phyloP scores from a whole-genome alignment of 1,140 invertebrate species.

The Drosophila lini region DNA sequence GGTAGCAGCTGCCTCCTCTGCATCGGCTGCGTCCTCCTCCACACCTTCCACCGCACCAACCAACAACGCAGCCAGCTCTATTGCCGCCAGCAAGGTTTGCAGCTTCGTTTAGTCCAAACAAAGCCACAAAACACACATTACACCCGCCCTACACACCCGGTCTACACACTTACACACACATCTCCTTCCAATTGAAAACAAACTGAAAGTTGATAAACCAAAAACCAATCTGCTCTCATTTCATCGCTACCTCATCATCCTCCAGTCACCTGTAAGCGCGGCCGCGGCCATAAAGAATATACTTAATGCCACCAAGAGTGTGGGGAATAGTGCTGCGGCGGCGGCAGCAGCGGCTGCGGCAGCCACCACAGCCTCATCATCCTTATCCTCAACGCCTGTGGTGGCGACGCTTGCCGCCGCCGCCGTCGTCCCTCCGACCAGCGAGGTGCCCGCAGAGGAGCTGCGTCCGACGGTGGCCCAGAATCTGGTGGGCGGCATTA shows the following conservation, averaged over 20 bases:
- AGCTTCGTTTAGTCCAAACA: constrained; percentile 25
- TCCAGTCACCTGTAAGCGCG: constrained; percentile 79
- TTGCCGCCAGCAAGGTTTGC: constrained; percentile 79
- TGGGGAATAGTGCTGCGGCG: constrained; percentile 64
- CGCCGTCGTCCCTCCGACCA: constrained; percentile 14
- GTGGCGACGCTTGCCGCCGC: constrained; percentile 12
- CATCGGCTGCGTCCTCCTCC: constrained; percentile 27
- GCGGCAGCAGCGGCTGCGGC: constrained; percentile 38
- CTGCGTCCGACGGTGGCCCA: constrained; percentile 68
- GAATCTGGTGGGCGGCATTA: constrained; percentile 77
- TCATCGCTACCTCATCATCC: constrained; percentile 54
- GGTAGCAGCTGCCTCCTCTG: constrained; percentile 44
- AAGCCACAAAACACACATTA: constrained; percentile 7
- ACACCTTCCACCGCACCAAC: constrained; percentile 47
- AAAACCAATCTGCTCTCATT: constrained; percentile 55
- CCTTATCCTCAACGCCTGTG: constrained; percentile 23
- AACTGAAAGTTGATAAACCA: constrained; percentile 34
- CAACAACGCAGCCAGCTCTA: constrained; percentile 46
- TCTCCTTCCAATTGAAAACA: constrained; percentile 33
- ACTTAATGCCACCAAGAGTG: constrained; percentile 81
- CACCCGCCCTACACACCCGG: constrained; percentile 13
- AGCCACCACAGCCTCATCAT: constrained; percentile 29
- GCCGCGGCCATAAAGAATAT: constrained; percentile 82
- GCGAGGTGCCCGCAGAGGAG: constrained; percentile 43
- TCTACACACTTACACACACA: constrained; percentile 16